Conservation (phyloP, 23 tunicate genomes). For the Corella eumyota region DNA sequence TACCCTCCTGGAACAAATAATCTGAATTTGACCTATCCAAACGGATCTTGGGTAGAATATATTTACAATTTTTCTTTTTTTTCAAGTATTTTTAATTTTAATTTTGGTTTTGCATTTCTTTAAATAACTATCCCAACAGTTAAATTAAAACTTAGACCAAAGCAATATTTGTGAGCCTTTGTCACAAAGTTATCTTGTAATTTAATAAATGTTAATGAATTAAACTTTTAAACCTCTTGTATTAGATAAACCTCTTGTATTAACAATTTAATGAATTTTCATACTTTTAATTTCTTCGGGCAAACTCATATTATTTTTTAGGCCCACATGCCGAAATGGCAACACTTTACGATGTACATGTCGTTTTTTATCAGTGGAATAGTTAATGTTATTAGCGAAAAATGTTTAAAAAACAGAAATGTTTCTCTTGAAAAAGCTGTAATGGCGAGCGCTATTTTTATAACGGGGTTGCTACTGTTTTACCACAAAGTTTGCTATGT, state of each 20-base stretch:
- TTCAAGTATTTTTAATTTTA: too few species aligned
- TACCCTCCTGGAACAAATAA: slow-evolving; percentile 97
- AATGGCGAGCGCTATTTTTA: slow-evolving; percentile 74
- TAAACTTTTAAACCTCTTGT: too few species aligned
- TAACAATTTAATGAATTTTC: too few species aligned
- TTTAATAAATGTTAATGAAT: too few species aligned
- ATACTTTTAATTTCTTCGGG: too few species aligned
- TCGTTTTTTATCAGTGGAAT: slow-evolving; percentile 69
- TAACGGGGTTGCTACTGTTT: slow-evolving; percentile 77
- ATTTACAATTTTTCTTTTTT: neutral
- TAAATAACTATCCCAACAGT: too few species aligned
- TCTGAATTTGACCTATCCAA: slow-evolving; percentile 21
- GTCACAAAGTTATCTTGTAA: too few species aligned
- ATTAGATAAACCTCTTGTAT: too few species aligned
- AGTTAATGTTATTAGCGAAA: slow-evolving; percentile 72
- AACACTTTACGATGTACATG: slow-evolving; percentile 91
- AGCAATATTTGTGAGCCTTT: too few species aligned
- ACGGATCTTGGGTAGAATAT: slow-evolving; percentile 58
- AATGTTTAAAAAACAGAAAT: slow-evolving; percentile 29
- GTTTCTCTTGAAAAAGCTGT: slow-evolving; percentile 72
- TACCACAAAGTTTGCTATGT: slow-evolving; percentile 84
- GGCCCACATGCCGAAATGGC: slow-evolving; percentile 83
- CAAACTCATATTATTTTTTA: too few species aligned
- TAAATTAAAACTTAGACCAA: too few species aligned
- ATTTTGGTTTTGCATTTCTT: too few species aligned